Percentiles rank a stretch among this genome's conserved stretches.
Conservation (phyloP, 2,888 invertebrate species). For the Arctia plantaginis region DNA sequence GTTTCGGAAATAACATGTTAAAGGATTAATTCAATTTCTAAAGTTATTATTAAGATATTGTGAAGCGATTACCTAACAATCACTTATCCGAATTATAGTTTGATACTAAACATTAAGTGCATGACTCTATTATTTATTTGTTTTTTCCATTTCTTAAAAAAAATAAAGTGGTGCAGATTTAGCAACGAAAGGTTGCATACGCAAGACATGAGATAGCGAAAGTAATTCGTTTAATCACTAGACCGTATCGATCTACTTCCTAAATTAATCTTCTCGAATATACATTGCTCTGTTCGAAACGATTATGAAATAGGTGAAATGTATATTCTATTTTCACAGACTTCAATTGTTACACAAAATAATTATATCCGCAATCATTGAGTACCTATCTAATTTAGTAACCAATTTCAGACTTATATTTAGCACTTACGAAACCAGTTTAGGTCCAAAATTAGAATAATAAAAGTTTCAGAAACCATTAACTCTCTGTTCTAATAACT, state of each 20-base stretch:
- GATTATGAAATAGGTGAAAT: background rate
- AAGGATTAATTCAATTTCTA: background rate
- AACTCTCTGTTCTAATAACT: background rate
- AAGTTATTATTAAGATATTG: background rate
- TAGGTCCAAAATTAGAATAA: background rate
- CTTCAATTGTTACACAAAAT: background rate
- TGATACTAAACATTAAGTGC: background rate
- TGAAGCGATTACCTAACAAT: background rate
- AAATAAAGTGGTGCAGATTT: constrained; percentile 28
- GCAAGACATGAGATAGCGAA: constrained; percentile 49
- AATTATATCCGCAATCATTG: background rate
- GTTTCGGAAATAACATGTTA: no score
- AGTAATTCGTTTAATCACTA: constrained; percentile 58
- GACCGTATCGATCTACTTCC: constrained; percentile 42
- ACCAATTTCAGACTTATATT: background rate
- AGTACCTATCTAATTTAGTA: background rate
- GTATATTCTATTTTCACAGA: background rate
- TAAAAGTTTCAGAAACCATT: background rate
- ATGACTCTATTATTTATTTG: background rate
- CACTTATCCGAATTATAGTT: background rate
- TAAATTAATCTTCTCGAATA: constrained; percentile 25
- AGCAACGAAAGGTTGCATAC: constrained; percentile 32
- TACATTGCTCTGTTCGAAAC: constrained; percentile 16
- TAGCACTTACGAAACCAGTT: background rate
- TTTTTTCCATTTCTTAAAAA: background rate